These are phyloP conservation scores for Coendou prehensilis DNA, from an alignment of 2,797 vertebrate species.

Conservation along the genomic window DNA sequence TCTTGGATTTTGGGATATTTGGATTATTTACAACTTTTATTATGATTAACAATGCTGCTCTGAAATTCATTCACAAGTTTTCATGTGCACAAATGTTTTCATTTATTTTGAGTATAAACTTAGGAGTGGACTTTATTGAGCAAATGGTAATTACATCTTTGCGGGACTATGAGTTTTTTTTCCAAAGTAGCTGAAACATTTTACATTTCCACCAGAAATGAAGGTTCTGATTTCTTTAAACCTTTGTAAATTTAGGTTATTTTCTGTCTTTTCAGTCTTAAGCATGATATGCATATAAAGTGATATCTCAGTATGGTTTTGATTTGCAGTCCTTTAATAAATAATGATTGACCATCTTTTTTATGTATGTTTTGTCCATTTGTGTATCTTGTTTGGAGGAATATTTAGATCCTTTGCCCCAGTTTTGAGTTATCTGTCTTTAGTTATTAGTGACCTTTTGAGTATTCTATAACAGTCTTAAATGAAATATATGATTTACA, in stretches of 20 bases:
- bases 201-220: no score
- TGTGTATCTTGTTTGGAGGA: neutral
- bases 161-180: neutral
- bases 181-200: neutral
- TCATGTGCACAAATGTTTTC: neutral
- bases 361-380: neutral
- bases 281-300: neutral
- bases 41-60: neutral
- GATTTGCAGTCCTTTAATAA: neutral
- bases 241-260: neutral
- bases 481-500: neutral
- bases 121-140: neutral
- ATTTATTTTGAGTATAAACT: neutral
- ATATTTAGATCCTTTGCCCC: neutral
- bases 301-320: neutral
- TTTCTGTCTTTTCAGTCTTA: neutral
- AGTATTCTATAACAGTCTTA: neutral
- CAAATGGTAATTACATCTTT: neutral
- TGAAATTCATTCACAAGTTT: neutral
- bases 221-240: no score
- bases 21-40: neutral
- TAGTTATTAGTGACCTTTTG: neutral
- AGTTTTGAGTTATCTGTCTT: neutral
- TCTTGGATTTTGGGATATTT: neutral
- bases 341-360: neutral